Percentiles rank a stretch among this genome's conserved stretches.
Evolutionary conservation across 2,113 vertebrate species (phyloP).

Genomic region (Craseonycteris thonglongyai): DNA sequence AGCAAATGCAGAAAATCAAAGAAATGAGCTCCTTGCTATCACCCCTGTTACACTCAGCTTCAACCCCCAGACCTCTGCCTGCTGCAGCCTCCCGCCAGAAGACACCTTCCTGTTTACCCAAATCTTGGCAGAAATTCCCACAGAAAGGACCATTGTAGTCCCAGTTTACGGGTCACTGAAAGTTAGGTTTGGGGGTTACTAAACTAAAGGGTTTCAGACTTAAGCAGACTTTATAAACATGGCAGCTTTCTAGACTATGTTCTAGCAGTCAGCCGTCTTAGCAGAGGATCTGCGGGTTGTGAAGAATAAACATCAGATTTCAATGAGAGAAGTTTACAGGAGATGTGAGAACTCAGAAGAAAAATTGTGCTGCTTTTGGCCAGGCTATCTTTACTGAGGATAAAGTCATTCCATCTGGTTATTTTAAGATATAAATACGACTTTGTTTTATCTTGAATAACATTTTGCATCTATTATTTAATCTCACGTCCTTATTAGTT

Average conservation of each 20-base stretch:
- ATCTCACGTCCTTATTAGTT: background rate
- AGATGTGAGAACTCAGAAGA: background rate
- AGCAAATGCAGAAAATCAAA: background rate
- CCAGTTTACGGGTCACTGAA: background rate
- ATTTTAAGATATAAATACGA: background rate
- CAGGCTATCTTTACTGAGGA: background rate
- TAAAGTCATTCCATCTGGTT: background rate
- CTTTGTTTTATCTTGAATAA: background rate
- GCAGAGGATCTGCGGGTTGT: background rate
- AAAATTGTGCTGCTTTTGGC: background rate
- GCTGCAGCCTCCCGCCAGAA: background rate
- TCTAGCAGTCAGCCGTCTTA: background rate
- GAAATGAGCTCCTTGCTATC: background rate
- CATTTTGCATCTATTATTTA: background rate
- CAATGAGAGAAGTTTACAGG: background rate
- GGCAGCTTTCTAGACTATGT: background rate
- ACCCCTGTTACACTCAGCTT: rapidly evolving
- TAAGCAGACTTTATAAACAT: background rate
- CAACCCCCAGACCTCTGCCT: background rate
- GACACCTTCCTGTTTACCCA: background rate
- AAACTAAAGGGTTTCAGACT: background rate
- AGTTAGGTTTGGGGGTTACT: background rate
- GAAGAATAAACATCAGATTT: background rate
- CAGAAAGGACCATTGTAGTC: background rate
- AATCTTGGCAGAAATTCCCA: slow-evolving; percentile 10